Evolutionary conservation across 2,797 vertebrate species (phyloP).

Genomic region (Danio choprae): DNA sequence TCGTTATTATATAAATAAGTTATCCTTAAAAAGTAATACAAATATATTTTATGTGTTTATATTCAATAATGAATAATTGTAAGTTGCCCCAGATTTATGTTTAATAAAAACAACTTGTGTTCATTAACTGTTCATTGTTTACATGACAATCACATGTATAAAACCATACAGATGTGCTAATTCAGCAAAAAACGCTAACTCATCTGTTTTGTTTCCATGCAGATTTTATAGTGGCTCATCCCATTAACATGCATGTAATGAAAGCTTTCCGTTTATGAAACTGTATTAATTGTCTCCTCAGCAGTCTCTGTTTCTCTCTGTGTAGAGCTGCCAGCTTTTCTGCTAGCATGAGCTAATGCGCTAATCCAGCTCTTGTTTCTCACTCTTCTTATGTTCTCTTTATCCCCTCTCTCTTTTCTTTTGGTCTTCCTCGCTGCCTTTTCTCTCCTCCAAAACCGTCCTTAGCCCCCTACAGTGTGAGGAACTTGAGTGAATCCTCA

Average conservation of each 20-base stretch:
- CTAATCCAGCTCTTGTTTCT: conserved; percentile 52
- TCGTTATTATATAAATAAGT: too few species aligned
- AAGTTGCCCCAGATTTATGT: neutral
- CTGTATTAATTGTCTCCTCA: conserved; percentile 34
- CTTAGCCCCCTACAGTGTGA: conserved; percentile 87
- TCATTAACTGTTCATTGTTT: neutral
- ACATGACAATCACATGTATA: neutral
- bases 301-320: conserved; percentile 31
- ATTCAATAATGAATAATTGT: too few species aligned
- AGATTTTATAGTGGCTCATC: conserved; percentile 30
- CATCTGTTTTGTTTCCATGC: conserved; percentile 38
- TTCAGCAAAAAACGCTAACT: conserved; percentile 23
- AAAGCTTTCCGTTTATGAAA: conserved; percentile 40
- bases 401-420: conserved; percentile 4
- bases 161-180: conserved; percentile 33
- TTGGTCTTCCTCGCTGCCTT: conserved; percentile 2
- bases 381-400: conserved; percentile 22
- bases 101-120: neutral
- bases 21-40: too few species aligned
- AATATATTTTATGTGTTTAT: too few species aligned
- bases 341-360: conserved; percentile 51
- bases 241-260: conserved; percentile 54
- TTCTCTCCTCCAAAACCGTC: neutral
- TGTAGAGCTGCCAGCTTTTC: conserved; percentile 41
- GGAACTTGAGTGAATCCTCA: conserved; percentile 92